Evolutionary conservation across 2,113 vertebrate species (phyloP).

Genomic region (Rhinoptilus africanus): DNA sequence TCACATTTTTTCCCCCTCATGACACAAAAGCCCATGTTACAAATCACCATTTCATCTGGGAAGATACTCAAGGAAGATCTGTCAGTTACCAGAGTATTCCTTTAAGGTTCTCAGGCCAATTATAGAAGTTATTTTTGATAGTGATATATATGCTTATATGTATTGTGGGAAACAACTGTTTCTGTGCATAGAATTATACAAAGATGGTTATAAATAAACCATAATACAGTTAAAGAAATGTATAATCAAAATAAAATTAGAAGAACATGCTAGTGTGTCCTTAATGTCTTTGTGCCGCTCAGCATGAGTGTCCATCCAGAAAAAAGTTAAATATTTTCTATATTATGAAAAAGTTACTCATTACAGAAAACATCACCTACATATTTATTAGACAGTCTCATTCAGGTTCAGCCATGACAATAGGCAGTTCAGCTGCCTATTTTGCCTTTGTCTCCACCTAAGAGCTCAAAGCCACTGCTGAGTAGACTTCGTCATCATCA

Average conservation of each 20-base stretch:
- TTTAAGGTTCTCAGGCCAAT: not conserved
- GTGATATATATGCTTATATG: not conserved
- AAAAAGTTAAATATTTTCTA: not conserved
- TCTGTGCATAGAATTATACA: not conserved
- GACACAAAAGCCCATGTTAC: not conserved
- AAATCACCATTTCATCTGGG: not conserved
- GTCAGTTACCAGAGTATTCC: not conserved
- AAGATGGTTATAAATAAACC: not conserved
- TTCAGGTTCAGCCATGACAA: not conserved
- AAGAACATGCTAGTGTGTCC: not conserved
- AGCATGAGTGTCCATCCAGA: too few species aligned
- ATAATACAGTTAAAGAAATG: not conserved
- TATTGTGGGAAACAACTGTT: not conserved
- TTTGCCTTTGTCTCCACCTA: not conserved
- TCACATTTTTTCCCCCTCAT: not conserved
- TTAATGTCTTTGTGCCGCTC: not conserved
- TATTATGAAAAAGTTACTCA: not conserved
- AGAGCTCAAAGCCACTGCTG: not conserved
- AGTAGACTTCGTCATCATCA: not conserved
- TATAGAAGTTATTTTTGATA: not conserved
- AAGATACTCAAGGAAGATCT: not conserved
- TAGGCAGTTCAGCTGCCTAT: not conserved
- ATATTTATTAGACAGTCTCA: not conserved
- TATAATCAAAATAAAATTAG: not conserved
- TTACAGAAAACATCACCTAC: not conserved